Base-by-base conservation (phyloP, 1,140 invertebrate genomes). In the Mactra quadrangularis region DNA sequence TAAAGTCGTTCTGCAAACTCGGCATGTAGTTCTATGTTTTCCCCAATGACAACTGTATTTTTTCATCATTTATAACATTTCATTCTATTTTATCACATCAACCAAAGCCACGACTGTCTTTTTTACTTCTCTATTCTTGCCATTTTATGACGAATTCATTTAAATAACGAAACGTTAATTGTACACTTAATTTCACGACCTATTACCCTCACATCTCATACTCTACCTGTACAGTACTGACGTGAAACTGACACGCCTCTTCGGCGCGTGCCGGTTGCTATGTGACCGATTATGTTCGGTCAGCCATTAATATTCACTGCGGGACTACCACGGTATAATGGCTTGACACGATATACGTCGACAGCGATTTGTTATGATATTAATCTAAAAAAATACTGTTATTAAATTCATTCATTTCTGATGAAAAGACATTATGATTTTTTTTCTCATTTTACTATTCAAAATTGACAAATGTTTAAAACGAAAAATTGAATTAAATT, bases 251-350 rank as follows among this genome's bases (percentile, higher is more conserved):
- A 71, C 77, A 81, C 77, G 66, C 77, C 77, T 52, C 47, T 25
- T 53, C 15, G 72, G 50, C 77, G 41, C 77, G 77, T 71, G 77
- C 60, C 77, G 25, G 64, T 71, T 70, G 55, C 77, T 60, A 81
- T 25, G 77, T 81, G 77, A 81, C 77, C 66, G 77, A 64, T 64
- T 64, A 81, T 81, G 77, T 64, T 81, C 77, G 55, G 64, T 81
- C 62, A 81, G 66, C 64, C 77, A 71, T 81, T 81, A 81, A 70
- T 52, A 41, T 81, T 66, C 77, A 4, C 77, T 57, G 64, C 64
- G 55, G 35, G 77, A 68, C 25, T 38, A 52, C 53, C n/a, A 25
- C 53, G 25, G 52, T n/a, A 59, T 60, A 59, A 70, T 70, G 55
- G 53, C n/a, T 57, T 81, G 77, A 68, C 77, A 81, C 52, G 77